Percentiles rank a stretch among this genome's conserved stretches.
These are phyloP conservation scores for Sapayoa aenigma DNA, from an alignment of 2,113 vertebrate species.

Conservation along the genomic window DNA sequence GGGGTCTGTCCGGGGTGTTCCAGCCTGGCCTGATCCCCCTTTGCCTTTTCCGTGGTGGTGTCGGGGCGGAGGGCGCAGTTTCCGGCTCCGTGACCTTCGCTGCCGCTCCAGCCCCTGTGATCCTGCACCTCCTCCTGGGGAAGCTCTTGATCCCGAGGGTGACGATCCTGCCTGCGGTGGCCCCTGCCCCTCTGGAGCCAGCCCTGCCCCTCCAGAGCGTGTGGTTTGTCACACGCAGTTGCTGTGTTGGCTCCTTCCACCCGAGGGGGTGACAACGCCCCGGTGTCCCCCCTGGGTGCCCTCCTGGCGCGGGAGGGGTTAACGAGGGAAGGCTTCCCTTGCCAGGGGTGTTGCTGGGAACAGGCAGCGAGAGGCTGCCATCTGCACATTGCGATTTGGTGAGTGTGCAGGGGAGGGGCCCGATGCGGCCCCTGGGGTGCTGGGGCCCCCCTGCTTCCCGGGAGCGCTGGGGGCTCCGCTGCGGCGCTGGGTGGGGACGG, in stretches of 20 bases:
- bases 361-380: neutral
- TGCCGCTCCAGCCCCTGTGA: fast-evolving
- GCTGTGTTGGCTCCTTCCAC: fast-evolving
- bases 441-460: fast-evolving
- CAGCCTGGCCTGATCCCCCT: neutral
- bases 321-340: neutral
- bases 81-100: fast-evolving
- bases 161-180: neutral
- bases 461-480: neutral
- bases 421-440: neutral
- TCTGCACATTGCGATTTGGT: slow-evolving; percentile 33
- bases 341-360: slow-evolving; percentile 20
- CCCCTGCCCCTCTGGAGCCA: neutral
- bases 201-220: fast-evolving
- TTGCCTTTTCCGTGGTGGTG: fast-evolving
- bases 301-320: neutral
- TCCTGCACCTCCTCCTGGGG: neutral
- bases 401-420: slow-evolving; percentile 39
- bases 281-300: neutral
- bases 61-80: neutral
- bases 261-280: neutral
- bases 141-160: neutral
- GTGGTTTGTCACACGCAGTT: neutral
- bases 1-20: neutral
- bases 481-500: fast-evolving